Evolutionary conservation across 2,113 vertebrate species (phyloP).

Genomic region (Phalacrocorax aristotelis): DNA sequence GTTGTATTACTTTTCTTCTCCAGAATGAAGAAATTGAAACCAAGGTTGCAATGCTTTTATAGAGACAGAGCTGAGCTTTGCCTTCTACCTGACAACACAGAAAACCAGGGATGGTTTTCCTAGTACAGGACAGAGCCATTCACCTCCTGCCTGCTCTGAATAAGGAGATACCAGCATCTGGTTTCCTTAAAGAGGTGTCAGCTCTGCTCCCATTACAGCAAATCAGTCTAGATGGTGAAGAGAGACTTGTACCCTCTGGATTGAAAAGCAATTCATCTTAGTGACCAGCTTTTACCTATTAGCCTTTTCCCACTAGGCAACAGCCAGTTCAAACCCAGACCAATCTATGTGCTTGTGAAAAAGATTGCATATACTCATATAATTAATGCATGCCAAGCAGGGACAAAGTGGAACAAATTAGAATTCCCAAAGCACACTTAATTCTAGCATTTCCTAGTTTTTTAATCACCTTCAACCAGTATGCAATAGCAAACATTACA

Average conservation of each 20-base stretch:
- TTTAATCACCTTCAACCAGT: background rate
- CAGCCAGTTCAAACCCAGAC: background rate
- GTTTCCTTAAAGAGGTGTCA: background rate
- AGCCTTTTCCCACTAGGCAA: background rate
- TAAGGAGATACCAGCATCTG: background rate
- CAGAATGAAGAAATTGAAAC: background rate
- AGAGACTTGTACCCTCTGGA: background rate
- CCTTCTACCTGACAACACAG: background rate
- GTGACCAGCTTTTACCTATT: background rate
- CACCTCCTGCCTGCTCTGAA: background rate
- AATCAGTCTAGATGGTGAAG: background rate
- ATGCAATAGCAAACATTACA: accelerated
- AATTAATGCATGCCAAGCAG: background rate
- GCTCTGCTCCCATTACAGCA: background rate
- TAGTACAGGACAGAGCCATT: background rate
- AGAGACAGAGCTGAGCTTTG: background rate
- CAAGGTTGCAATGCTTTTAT: background rate
- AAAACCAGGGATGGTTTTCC: background rate
- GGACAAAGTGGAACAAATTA: background rate
- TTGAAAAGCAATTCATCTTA: background rate
- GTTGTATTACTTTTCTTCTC: background rate
- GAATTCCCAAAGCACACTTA: background rate
- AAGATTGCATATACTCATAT: background rate
- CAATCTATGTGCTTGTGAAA: background rate
- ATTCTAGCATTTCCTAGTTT: background rate